phyloP scores from a whole-genome alignment of 1,140 invertebrate species.

The Bombyx mandarina region DNA sequence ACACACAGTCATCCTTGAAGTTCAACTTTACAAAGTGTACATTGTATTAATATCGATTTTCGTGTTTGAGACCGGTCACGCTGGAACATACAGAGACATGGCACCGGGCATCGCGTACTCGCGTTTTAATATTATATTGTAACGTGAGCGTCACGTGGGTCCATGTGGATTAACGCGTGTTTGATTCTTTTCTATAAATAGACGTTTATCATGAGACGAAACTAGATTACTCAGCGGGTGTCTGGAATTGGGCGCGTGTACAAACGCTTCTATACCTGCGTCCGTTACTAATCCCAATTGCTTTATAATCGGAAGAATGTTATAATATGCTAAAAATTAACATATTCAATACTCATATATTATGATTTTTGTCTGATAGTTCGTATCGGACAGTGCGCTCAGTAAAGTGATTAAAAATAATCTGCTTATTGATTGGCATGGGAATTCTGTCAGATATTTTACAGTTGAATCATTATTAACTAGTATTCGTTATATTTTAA shows the following conservation, averaged over 20 bases:
- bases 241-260: slow-evolving; percentile 16
- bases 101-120: slow-evolving; percentile 10
- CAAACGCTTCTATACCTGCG: not conserved
- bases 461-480: too few relatives aligned
- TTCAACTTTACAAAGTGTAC: slow-evolving; percentile 21
- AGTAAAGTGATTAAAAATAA: too few relatives aligned
- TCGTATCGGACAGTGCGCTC: too few relatives aligned
- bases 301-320: too few relatives aligned
- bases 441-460: too few relatives aligned
- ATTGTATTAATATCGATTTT: slow-evolving; percentile 30
- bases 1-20: slow-evolving; percentile 14
- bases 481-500: too few relatives aligned
- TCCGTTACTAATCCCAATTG: too few relatives aligned
- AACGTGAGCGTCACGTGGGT: slow-evolving; percentile 33
- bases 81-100: slow-evolving; percentile 18
- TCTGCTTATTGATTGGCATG: too few relatives aligned
- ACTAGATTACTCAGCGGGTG: slow-evolving; percentile 32
- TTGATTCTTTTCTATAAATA: slow-evolving; percentile 62
- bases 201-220: slow-evolving; percentile 37
- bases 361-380: too few relatives aligned
- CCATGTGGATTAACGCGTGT: slow-evolving; percentile 32
- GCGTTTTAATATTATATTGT: slow-evolving; percentile 28
- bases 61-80: slow-evolving; percentile 20
- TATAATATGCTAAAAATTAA: too few relatives aligned
- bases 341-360: too few relatives aligned